Conservation (phyloP, 2,113 vertebrate species). For the Arvicanthis niloticus region DNA sequence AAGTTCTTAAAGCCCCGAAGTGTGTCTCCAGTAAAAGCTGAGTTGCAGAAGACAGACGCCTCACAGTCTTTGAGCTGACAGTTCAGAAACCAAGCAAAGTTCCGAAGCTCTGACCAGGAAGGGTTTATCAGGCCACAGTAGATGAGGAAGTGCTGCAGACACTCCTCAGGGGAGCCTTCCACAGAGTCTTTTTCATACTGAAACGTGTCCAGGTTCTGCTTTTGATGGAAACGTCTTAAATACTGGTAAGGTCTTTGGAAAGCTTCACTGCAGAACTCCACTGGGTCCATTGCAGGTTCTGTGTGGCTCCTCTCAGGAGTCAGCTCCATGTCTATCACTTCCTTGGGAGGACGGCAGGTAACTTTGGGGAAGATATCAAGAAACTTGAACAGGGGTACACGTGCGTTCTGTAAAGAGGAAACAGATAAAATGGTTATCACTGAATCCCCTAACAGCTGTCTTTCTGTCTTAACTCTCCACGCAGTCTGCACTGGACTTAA, state of each 20-base stretch:
- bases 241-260: constrained; percentile 98
- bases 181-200: constrained; percentile 79
- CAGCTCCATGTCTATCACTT: constrained; percentile 88
- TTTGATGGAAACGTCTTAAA: constrained; percentile 88
- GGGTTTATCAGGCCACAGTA: constrained; percentile 93
- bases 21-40: constrained; percentile 88
- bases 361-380: constrained; percentile 94
- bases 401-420: constrained; percentile 69
- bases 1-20: constrained; percentile 95
- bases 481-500: fast-evolving
- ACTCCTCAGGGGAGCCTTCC: constrained; percentile 91
- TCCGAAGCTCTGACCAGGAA: constrained; percentile 95
- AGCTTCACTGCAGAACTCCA: constrained; percentile 90
- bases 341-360: constrained; percentile 93
- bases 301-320: fast-evolving
- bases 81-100: constrained; percentile 95
- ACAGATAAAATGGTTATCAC: not conserved
- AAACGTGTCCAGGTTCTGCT: constrained; percentile 88
- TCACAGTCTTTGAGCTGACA: constrained; percentile 94
- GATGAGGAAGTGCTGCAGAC: constrained; percentile 93
- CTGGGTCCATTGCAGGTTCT: constrained; percentile 92
- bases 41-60: constrained; percentile 93
- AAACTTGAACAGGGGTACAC: constrained; percentile 83
- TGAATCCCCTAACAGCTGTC: no score
- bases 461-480: not conserved